Evolutionary conservation across 2,888 invertebrate species (phyloP), one percentile per base, ranked within the genome.

Genomic region (Drosophila subsilvestris): DNA sequence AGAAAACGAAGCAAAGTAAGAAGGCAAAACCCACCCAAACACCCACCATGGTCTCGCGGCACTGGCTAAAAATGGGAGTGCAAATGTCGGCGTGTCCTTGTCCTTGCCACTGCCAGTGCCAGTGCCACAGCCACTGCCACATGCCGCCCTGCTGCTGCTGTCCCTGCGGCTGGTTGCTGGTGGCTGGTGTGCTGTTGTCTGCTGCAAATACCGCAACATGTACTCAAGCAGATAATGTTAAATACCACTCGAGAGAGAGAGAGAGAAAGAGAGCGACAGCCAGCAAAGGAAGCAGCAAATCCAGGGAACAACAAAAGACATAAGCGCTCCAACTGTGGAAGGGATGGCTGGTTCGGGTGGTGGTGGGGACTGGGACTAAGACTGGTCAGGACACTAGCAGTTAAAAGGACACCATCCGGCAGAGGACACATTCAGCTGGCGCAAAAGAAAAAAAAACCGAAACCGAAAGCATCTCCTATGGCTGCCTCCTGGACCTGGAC

Each of bases 161-260:
- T 54, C 63, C 27, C 65, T 68, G 56, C 55, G 63, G 57, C n/a
- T 22, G 57, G 73, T 45, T 53, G 74, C 45, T 42, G 25, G 44
- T 61, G 58, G 66, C 61, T 42, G 44, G 42, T 50, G 75, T 67
- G 12, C 74, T 85, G 83, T 86, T 87, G 88, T 88, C 86, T 86
- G 86, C 87, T 78, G 85, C 89, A 89, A 88, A 89, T 89, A 88
- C 88, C 89, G 81, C 89, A 88, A 89, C 89, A 88, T 89, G 89
- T 89, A 86, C 86, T 88, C 88, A 81, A 88, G 86, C 88, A 89
- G 88, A 88, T 88, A 89, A 89, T 88, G 88, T 89, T 89, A 88
- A 88, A 86, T 88, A 86, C 87, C 86, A 88, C 88, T 88, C 87
- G 88, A 86, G 75, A 63, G 71, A 65, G 78, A 70, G 76, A 55